Percentiles rank a stretch among this genome's conserved stretches.
phyloP scores from a whole-genome alignment of 2,797 vertebrate genomes.

The Scomberomorus guttatus region DNA sequence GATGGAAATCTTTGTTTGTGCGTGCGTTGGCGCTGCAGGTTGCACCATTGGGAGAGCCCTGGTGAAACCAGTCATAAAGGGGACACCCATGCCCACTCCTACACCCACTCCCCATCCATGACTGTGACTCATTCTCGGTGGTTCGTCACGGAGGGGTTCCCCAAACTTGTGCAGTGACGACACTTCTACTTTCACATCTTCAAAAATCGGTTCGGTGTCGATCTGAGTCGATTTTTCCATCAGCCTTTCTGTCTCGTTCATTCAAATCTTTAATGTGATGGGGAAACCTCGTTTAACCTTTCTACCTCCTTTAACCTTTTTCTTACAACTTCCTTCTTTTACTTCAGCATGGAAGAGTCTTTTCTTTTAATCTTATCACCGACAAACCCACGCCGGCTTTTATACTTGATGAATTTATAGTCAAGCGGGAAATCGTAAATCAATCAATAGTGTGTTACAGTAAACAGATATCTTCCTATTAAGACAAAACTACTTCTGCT shows the following conservation, averaged over 20 bases:
- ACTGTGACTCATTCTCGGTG: constrained; percentile 70
- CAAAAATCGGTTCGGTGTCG: constrained; percentile 40
- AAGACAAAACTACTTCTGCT: no score
- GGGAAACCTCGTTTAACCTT: constrained; percentile 64
- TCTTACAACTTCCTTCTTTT: constrained; percentile 14
- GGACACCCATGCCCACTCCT: constrained; percentile 80
- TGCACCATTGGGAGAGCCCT: constrained; percentile 81
- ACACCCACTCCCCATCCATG: constrained; percentile 64
- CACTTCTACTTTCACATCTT: constrained; percentile 66
- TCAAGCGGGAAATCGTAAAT: constrained; percentile 27
- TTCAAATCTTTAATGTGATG: constrained; percentile 42
- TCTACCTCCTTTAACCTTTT: constrained; percentile 38
- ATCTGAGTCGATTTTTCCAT: constrained; percentile 68
- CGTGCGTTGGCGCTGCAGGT: constrained; percentile 61
- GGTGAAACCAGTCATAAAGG: constrained; percentile 81
- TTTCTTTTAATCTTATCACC: constrained; percentile 10
- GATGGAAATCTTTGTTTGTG: constrained; percentile 73
- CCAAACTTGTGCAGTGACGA: constrained; percentile 70
- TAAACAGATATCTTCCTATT: no score
- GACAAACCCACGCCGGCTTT: constrained; percentile 29
- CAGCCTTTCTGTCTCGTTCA: constrained; percentile 37
- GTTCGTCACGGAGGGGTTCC: constrained; percentile 77
- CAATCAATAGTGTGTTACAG: no score
- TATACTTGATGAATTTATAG: constrained; percentile 12
- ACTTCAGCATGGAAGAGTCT: constrained; percentile 1